Percentiles rank a stretch among this genome's conserved stretches.
Evolutionary conservation across 2,888 invertebrate species (phyloP).

Genomic region (Lepidochrysops patricia): DNA sequence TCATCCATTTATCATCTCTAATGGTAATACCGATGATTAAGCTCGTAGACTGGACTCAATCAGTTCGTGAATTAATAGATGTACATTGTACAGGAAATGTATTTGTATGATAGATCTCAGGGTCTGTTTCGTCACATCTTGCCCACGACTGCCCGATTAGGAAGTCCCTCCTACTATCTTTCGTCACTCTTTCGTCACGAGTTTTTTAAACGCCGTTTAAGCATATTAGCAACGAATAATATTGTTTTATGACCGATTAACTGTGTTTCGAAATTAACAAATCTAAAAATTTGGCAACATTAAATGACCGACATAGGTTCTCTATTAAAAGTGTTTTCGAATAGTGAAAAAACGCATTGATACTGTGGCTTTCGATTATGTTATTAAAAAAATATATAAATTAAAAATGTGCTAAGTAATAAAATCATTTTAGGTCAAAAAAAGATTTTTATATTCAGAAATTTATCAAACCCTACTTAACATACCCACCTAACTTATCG

Average conservation of each 20-base stretch:
- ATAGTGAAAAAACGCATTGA: too few relatives aligned
- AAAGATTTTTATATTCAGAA: too few relatives aligned
- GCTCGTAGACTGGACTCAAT: neutral
- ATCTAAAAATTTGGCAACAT: neutral
- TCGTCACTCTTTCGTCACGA: slow-evolving; percentile 8
- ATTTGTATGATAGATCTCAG: neutral
- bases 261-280: neutral
- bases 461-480: too few relatives aligned
- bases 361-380: too few relatives aligned
- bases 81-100: neutral
- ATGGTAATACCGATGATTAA: too few relatives aligned
- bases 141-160: slow-evolving; percentile 29
- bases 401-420: too few relatives aligned
- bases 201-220: slow-evolving; percentile 5
- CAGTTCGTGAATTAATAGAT: neutral
- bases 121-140: slow-evolving; percentile 27
- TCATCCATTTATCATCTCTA: too few relatives aligned
- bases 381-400: too few relatives aligned
- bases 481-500: too few relatives aligned
- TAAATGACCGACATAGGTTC: neutral
- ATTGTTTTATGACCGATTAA: neutral
- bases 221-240: neutral
- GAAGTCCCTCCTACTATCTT: slow-evolving; percentile 21
- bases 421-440: too few relatives aligned
- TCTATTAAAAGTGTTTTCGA: too few relatives aligned